Evolutionary conservation across 2,888 invertebrate species (phyloP), one percentile per base, ranked within the genome.

Genomic region (Xanthorhoe designata): DNA sequence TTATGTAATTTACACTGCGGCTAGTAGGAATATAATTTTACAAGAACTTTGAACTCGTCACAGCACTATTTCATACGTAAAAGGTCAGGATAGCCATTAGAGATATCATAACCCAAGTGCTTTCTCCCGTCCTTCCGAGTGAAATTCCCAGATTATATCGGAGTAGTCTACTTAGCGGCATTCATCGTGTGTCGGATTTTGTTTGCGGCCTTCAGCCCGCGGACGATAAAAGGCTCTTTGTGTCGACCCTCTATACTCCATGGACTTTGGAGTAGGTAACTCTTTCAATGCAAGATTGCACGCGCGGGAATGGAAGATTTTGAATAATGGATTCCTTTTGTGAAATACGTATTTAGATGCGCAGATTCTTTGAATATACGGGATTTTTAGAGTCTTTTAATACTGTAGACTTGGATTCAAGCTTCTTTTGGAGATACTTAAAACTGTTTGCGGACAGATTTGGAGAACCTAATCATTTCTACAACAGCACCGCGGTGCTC

Each of bases 191-290:
- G 84, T 80, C 79, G 82, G 86, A 86, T 85, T 87, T 82, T 82
- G 86, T 88, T 86, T 81, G 83, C 78, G 78, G 81, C 75, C 73
- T 81, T 75, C 73, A 79, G 80, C 79, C 81, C 79, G 80, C 75
- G 75, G 70, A 68, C 73, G 87, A 85, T 91, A 90, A 91, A 90
- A 90, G 89, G 86, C 79, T 85, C 90, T 90, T 90, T 90, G 90
- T 91, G 90, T 78, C 72, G 72, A 69, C 71, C 74, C 70, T 80
- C 35, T 59, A 55, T 49, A 61, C 71, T 80, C 78, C 77, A 78
- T 69, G 72, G 75, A 73, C 73, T 70, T 73, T 72, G 78, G 74
- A 81, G 82, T n/a, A n/a, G n/a, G n/a, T 86, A 84, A 84, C 86
- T 87, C 85, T 87, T 87, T 88, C 83, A 84, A 80, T 83, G 81